Conservation (phyloP, 2,797 vertebrate species). For the Paramormyrops hopkinsi region DNA sequence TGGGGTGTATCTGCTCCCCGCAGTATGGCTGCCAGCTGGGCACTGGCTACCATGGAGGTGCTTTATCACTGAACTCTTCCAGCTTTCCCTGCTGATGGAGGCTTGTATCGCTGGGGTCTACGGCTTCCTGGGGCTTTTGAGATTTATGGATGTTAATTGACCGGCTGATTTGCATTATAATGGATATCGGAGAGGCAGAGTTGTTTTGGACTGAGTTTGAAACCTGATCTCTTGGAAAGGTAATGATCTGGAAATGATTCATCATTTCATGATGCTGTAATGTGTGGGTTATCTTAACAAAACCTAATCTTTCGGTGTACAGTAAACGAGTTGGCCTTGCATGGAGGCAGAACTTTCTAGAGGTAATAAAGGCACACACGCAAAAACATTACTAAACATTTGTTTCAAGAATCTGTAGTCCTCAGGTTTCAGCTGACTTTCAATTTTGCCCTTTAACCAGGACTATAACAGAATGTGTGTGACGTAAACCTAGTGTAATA, state of each 20-base stretch:
- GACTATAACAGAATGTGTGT: not conserved
- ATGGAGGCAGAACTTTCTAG: not conserved
- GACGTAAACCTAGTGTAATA: not conserved
- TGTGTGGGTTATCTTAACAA: not conserved
- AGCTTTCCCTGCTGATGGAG: not conserved
- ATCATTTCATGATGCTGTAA: not conserved
- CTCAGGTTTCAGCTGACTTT: not conserved
- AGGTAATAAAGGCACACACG: not conserved
- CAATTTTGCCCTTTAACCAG: not conserved
- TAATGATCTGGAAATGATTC: not conserved
- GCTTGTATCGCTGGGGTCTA: not conserved
- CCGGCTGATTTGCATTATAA: not conserved
- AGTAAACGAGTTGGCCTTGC: not conserved
- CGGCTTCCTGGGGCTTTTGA: not conserved
- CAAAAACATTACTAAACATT: not conserved
- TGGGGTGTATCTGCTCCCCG: not conserved
- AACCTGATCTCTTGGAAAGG: not conserved
- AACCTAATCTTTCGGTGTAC: not conserved
- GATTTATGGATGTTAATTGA: not conserved
- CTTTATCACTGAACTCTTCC: not conserved
- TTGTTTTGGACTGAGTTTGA: not conserved
- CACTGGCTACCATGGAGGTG: not conserved
- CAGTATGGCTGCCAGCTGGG: not conserved
- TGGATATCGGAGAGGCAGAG: not conserved
- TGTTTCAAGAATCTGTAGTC: not conserved